phyloP scores from a whole-genome alignment of 2,797 vertebrate genomes.

The Gymnoscopelus braueri region DNA sequence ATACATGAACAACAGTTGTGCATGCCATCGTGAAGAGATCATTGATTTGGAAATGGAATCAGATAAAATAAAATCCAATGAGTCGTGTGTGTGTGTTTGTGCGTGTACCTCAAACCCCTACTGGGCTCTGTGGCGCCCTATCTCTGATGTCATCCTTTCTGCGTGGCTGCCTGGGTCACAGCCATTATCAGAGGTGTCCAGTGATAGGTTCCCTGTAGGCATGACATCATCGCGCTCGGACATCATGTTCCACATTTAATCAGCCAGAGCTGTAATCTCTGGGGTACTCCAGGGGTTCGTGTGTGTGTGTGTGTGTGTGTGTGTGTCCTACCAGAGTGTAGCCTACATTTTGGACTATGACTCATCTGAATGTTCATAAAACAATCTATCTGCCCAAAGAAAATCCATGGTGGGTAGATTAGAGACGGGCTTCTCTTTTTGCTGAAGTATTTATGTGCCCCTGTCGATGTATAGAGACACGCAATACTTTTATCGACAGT shows the following conservation, averaged over 20 bases:
- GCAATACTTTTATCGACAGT: too few species aligned
- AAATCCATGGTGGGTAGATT: too few species aligned
- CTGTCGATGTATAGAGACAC: too few species aligned
- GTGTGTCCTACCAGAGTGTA: background rate
- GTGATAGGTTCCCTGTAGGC: constrained; percentile 48
- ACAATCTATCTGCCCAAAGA: too few species aligned
- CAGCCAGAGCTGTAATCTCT: constrained; percentile 32
- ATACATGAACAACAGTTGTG: too few species aligned
- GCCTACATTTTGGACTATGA: constrained; percentile 1
- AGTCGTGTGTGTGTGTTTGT: background rate
- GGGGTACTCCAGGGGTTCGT: constrained; percentile 10
- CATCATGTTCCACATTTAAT: constrained; percentile 32
- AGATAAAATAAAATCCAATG: too few species aligned
- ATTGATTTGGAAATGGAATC: too few species aligned
- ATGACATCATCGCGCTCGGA: constrained; percentile 49
- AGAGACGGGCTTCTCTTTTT: too few species aligned
- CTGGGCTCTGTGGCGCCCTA: background rate
- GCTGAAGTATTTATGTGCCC: too few species aligned
- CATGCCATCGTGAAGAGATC: too few species aligned
- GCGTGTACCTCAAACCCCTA: background rate
- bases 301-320: background rate
- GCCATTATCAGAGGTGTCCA: constrained; percentile 43
- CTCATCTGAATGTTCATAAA: too few species aligned
- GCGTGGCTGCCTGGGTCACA: constrained; percentile 33
- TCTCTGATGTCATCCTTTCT: constrained; percentile 19